Evolutionary conservation across 2,113 vertebrate species (phyloP).

Genomic region (Psettodes erumei): DNA sequence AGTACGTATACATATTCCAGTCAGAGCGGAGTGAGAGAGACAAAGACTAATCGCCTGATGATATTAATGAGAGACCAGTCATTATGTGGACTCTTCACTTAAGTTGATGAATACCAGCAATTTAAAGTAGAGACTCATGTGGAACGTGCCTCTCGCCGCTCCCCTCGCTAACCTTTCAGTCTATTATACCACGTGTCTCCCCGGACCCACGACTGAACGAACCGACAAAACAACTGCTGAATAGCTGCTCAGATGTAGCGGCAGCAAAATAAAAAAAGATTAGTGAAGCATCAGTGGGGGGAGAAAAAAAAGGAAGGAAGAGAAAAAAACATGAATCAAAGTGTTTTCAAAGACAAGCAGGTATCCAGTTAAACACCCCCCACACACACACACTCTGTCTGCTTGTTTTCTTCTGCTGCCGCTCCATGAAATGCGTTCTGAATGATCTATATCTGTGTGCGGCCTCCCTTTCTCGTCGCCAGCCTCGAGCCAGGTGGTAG

Average conservation of each 20-base stretch:
- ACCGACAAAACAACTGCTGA: constrained; percentile 12
- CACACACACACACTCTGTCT: background rate
- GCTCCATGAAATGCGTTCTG: no score
- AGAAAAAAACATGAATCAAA: background rate
- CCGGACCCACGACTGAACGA: constrained; percentile 38
- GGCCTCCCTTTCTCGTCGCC: background rate
- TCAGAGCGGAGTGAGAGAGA: constrained; percentile 36
- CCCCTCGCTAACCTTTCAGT: constrained; percentile 69
- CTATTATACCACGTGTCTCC: constrained; percentile 59
- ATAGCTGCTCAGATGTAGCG: constrained; percentile 11
- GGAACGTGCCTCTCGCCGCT: constrained; percentile 69
- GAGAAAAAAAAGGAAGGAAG: no score
- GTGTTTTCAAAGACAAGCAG: constrained; percentile 29
- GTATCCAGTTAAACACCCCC: constrained; percentile 32
- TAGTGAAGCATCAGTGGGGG: background rate
- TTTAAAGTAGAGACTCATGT: constrained; percentile 73
- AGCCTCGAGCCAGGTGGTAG: background rate
- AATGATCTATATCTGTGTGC: background rate
- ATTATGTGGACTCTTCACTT: constrained; percentile 78
- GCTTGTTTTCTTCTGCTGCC: no score
- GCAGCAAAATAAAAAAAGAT: constrained; percentile 30
- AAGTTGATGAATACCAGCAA: constrained; percentile 79
- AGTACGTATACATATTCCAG: constrained; percentile 26
- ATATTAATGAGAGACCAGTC: constrained; percentile 78
- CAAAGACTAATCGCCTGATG: constrained; percentile 70